A percentile compares a stretch with the other conserved stretches of the same genome.
Evolutionary conservation across 1,140 invertebrate species (phyloP).

Genomic region (Bombyx mori): ASM3026992v2 NC_085110.1:16006501-16007000

Average conservation of each 20-base stretch:
- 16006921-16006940: constrained; percentile 34
- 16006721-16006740: constrained; percentile 47
- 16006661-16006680: constrained; percentile 49
- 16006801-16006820: not conserved
- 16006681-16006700: constrained; percentile 23
- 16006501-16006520: constrained; percentile 14
- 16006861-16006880: constrained; percentile 3
- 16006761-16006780: not conserved
- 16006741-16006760: constrained; percentile 30
- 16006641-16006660: constrained; percentile 39
- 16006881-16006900: constrained; percentile 4
- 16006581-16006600: constrained; percentile 8
- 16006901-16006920: constrained; percentile 40
- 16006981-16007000: constrained; percentile 29
- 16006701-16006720: constrained; percentile 38
- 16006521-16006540: constrained; percentile 24
- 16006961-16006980: constrained; percentile 42
- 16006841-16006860: constrained; percentile 21
- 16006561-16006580: constrained; percentile 30
- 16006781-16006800: constrained; percentile 10
- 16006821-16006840: constrained; percentile 23
- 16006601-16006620: constrained; percentile 26
- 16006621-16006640: constrained; percentile 40
- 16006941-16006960: constrained; percentile 44
- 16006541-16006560: constrained; percentile 45